Evolutionary conservation across 2,888 invertebrate species (phyloP).

Genomic region (Pharmacophagus antenor): DNA sequence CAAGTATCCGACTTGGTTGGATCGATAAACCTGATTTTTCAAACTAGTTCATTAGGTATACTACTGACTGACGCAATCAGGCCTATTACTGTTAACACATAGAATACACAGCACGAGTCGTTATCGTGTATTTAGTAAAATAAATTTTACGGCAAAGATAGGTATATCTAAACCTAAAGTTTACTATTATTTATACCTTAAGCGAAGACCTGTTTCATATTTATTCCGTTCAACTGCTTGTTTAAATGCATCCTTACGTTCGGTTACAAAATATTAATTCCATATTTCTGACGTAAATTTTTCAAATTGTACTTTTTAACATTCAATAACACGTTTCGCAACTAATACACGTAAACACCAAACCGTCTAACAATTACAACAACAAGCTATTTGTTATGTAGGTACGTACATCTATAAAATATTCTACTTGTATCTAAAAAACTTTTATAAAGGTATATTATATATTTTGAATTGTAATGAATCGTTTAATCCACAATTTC

Average conservation of each 20-base stretch:
- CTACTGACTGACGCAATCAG: slow-evolving; percentile 31
- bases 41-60: slow-evolving; percentile 30
- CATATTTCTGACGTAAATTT: slow-evolving; percentile 30
- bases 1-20: slow-evolving; percentile 29
- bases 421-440: slow-evolving; percentile 58
- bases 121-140: slow-evolving; percentile 29
- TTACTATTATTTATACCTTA: slow-evolving; percentile 39
- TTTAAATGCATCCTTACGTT: slow-evolving; percentile 70
- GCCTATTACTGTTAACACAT: slow-evolving; percentile 18
- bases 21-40: slow-evolving; percentile 34
- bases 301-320: slow-evolving; percentile 38
- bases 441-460: slow-evolving; percentile 75
- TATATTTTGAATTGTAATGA: slow-evolving; percentile 45
- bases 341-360: slow-evolving; percentile 54
- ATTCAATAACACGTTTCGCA: slow-evolving; percentile 42
- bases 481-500: slow-evolving; percentile 42
- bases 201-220: slow-evolving; percentile 41
- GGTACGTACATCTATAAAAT: slow-evolving; percentile 49
- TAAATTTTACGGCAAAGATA: slow-evolving; percentile 34
- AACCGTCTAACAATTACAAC: slow-evolving; percentile 62
- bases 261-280: slow-evolving; percentile 44
- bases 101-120: neutral
- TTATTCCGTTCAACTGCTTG: slow-evolving; percentile 49
- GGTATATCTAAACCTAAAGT: slow-evolving; percentile 32
- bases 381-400: slow-evolving; percentile 41